phyloP scores from a whole-genome alignment of 2,113 vertebrate species.

The Steatornis caripensis region DNA sequence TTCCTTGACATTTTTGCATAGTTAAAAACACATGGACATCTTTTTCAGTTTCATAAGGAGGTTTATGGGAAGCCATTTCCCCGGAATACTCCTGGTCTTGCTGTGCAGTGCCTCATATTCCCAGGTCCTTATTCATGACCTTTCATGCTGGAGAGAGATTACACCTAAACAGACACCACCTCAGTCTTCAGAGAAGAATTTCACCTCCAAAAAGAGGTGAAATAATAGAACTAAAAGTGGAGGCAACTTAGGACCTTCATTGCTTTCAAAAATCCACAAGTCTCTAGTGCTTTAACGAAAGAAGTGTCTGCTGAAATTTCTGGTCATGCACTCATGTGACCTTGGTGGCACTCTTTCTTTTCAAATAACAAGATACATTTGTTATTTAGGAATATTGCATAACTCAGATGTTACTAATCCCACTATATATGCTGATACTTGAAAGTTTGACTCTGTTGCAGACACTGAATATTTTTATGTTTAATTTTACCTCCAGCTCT shows the following conservation, averaged over 20 bases:
- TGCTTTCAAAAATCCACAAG: conserved; percentile 8
- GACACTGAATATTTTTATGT: background rate
- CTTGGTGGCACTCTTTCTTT: background rate
- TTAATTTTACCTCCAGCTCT: background rate
- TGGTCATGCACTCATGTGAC: background rate
- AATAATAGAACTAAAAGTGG: background rate
- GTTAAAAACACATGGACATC: background rate
- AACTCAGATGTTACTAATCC: background rate
- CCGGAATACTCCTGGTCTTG: background rate
- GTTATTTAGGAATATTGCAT: background rate
- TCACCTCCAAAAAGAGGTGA: background rate
- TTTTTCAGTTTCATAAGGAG: background rate
- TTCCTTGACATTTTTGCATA: background rate
- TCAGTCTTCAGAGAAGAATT: conserved; percentile 15
- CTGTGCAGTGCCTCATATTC: background rate
- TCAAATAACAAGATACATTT: background rate
- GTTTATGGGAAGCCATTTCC: background rate
- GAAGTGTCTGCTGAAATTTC: background rate
- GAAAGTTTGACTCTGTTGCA: background rate
- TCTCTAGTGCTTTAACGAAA: background rate
- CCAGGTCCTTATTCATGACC: background rate
- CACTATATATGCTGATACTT: background rate
- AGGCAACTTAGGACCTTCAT: background rate
- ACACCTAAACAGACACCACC: background rate
- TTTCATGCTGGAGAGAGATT: conserved; percentile 13